Evolutionary conservation across 1,140 invertebrate genomes (phyloP).

Genomic region (Nebria ingens): DNA sequence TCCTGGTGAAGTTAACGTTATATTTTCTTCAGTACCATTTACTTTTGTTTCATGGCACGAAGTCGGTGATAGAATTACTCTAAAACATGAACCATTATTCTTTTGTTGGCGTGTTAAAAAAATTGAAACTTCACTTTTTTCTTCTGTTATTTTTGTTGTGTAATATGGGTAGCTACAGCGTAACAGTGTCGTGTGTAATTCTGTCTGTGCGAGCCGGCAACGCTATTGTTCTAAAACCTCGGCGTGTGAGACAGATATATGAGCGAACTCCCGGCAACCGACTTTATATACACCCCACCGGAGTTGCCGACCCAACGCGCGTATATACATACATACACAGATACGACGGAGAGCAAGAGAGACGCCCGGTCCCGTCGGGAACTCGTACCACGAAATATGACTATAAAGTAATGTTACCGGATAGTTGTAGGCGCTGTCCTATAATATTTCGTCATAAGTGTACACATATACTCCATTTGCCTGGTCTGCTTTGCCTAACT

Average conservation of each 20-base stretch:
- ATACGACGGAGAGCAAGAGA: not conserved
- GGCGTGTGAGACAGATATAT: constrained; percentile 8
- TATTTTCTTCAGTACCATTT: too few relatives aligned
- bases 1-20: too few relatives aligned
- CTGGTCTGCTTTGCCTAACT: too few relatives aligned
- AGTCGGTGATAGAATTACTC: constrained; percentile 5
- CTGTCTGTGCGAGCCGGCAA: not conserved
- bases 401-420: constrained; percentile 2
- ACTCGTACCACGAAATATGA: constrained; percentile 1
- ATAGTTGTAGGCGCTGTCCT: not conserved
- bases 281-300: not conserved
- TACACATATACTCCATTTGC: too few relatives aligned
- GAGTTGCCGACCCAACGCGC: not conserved
- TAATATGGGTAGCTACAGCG: not conserved
- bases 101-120: constrained; percentile 5
- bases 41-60: not conserved
- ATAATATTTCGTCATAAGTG: constrained; percentile 8
- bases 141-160: too few relatives aligned
- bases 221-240: constrained; percentile 6
- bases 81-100: constrained; percentile 4
- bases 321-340: not conserved
- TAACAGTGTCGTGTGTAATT: not conserved
- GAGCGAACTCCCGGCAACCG: not conserved
- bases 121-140: too few relatives aligned
- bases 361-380: not conserved